Base-by-base conservation (phyloP, 2,797 vertebrate genomes). In the Premnoplex brunnescens region DNA sequence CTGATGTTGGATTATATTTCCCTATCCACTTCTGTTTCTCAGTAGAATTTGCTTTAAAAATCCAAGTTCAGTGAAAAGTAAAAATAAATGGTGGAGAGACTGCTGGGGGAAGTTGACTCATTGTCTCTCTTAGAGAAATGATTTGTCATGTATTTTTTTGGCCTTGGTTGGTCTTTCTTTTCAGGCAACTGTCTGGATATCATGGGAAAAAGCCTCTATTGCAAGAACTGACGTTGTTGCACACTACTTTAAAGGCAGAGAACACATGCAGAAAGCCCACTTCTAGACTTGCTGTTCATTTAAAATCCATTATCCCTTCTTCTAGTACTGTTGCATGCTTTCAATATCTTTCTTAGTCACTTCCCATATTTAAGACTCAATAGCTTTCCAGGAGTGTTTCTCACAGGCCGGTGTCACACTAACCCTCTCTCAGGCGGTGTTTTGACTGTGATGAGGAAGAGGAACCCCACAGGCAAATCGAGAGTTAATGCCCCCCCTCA, bases 401-500 rank as follows among this genome's bases (percentile, higher is more conserved):
- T 95, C 63, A 37, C 74, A 76, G 80, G 36, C 48, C 5, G 1
- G 28, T 66, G 48, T 58, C 73, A 72, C 79, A 26, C 59, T 73
- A 49, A 22, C 56, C 58, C 82, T 67, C 32, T 88, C n/a, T 82
- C 63, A 68, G 60, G 54, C 74, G 48, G 32, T 13, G 14, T 76
- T 88, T 89, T 67, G 73, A 46, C 86, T 89, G 60, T 58, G 52
- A n/a, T 24, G 66, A 90, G 89, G 83, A 95, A 17, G 80, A 89
- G 88, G 85, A 95, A 19, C 71, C 69, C 90, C 52, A 67, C 52
- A 94, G 95, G 95, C 93, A 95, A 96, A 83, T 48, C 67, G 91
- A 91, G 96, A 95, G 96, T 97, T 97, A 97, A 97, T 85, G 43
- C 59, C 62, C 69, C 71, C 69, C 64, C 24, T 41, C 76, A 64